A percentile compares a stretch with the other conserved stretches of the same genome.
Evolutionary conservation across 2,113 vertebrate genomes (phyloP).

Genomic region (Carassius gibelio): DNA sequence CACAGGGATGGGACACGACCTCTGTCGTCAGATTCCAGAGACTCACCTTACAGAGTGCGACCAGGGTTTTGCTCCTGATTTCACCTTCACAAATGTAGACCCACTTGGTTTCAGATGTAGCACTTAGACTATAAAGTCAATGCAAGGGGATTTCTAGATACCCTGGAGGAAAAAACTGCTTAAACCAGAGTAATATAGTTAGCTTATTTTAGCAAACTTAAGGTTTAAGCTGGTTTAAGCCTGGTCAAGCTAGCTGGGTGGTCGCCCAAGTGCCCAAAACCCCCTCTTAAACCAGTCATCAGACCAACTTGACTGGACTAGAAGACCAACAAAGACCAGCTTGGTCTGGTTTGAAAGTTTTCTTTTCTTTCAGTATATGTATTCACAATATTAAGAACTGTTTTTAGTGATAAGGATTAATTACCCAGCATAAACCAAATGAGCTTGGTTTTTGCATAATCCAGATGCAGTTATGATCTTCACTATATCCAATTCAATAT

Average conservation of each 20-base stretch:
- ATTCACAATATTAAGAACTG: neutral
- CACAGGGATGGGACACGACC: slow-evolving; percentile 88
- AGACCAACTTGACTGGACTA: neutral
- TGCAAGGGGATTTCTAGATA: neutral
- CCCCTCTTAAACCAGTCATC: neutral
- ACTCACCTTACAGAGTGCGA: slow-evolving; percentile 82
- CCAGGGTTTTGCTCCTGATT: slow-evolving; percentile 83
- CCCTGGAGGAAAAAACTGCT: neutral
- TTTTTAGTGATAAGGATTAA: neutral
- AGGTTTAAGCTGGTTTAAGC: slow-evolving; percentile 6
- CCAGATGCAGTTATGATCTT: neutral
- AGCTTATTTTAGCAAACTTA: slow-evolving; percentile 62
- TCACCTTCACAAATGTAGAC: neutral
- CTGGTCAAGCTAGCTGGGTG: neutral
- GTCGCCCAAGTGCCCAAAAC: neutral
- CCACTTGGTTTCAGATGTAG: slow-evolving; percentile 23
- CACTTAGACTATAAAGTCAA: neutral
- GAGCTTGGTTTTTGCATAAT: slow-evolving; percentile 16
- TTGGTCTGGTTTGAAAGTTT: neutral
- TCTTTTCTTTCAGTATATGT: neutral
- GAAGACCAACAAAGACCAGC: neutral
- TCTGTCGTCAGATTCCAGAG: slow-evolving; percentile 82
- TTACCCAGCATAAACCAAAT: slow-evolving; percentile 7
- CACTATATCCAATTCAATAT: neutral
- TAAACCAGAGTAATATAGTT: slow-evolving; percentile 7